Evolutionary conservation across 2,113 vertebrate species (phyloP), one percentile per base, ranked within the genome.

Genomic region (Chamaea fasciata): DNA sequence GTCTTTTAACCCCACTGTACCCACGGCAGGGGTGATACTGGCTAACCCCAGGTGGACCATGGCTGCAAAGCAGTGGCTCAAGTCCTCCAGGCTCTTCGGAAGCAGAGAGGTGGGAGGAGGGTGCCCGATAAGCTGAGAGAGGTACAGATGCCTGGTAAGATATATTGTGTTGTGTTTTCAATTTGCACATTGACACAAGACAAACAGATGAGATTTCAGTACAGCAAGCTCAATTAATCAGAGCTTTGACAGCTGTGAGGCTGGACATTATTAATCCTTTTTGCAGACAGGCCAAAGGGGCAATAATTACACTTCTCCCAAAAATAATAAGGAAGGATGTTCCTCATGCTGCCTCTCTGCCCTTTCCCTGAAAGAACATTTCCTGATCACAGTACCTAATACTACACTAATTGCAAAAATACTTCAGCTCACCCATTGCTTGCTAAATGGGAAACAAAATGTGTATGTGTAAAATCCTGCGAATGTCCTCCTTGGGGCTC

Each of bases 141-240:
- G 56, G 90, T 91, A 75, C 59, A 74, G 44, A 52, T 78, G 87
- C 79, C 89, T 26, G 2, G 56, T 28, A 94, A 97, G 96, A 97
- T 96, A 94, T 95, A 97, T 97, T 75, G 97, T 94, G 63, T 77
- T 94, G 67, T 90, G 92, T 95, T 96, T 97, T 96, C 95, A 95
- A 95, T 97, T 97, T 96, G 82, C 96, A 96, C 96, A 92, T 92
- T 15, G 59, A 93, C 93, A 96, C 90, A 95, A 96, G 94, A 97
- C 95, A 96, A 97, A 97, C 96, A 94, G 96, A 97, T 87, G 96
- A 97, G 81, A 95, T 96, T 97, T 96, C 95, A 87, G 93, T 81
- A 93, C 82, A 92, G 91, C 59, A 85, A 83, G 82, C 90, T 97
- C 96, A 92, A 96, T 96, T 96, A 94, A 97, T 97, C 96, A 96